Conservation (phyloP, 2,888 invertebrate genomes). For the Epirrita christyi region DNA sequence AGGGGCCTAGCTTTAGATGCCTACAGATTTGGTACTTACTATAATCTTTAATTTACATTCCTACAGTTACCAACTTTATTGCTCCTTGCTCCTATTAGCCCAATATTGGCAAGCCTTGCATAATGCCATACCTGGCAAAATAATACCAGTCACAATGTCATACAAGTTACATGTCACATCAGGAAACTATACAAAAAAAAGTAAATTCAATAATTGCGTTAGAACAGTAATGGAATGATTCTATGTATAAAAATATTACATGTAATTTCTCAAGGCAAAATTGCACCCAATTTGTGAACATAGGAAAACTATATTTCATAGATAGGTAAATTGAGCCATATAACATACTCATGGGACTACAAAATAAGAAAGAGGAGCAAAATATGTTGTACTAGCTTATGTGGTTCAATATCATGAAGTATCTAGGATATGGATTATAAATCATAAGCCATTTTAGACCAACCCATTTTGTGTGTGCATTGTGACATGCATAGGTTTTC, state of each 20-base stretch:
- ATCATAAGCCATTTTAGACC: too few species aligned
- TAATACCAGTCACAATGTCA: background rate
- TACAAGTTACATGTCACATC: background rate
- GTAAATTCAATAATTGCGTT: background rate
- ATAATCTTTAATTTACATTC: background rate
- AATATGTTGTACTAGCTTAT: too few species aligned
- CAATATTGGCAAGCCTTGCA: background rate
- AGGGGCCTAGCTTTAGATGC: slow-evolving; percentile 27
- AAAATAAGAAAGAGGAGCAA: too few species aligned
- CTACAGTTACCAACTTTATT: too few species aligned
- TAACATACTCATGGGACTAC: background rate
- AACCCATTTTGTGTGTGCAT: too few species aligned
- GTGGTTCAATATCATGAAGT: too few species aligned
- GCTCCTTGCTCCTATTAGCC: too few species aligned
- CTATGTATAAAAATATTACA: slow-evolving; percentile 21
- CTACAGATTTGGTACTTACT: slow-evolving; percentile 5
- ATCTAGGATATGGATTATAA: too few species aligned
- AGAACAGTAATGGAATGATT: slow-evolving; percentile 29
- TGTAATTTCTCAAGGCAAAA: slow-evolving; percentile 4
- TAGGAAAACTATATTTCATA: background rate
- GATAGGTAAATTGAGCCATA: background rate
- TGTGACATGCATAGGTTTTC: too few species aligned
- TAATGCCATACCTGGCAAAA: background rate
- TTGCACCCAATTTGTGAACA: background rate
- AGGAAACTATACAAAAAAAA: too few species aligned